Base-by-base conservation (phyloP, 1,140 invertebrate genomes). In the Drosophila dunni region DNA sequence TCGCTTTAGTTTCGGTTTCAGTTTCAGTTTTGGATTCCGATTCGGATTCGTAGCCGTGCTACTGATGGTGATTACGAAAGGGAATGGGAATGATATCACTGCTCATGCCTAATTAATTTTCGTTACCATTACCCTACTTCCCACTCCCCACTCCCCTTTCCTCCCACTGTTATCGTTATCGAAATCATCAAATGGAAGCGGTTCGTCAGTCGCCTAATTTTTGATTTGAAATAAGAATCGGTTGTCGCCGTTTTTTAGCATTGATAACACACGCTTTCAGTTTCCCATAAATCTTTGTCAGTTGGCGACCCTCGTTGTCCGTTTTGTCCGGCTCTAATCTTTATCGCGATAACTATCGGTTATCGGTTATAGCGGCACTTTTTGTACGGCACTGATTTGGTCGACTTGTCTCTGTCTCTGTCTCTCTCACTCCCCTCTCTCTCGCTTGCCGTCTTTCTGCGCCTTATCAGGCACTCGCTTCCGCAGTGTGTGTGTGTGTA, bases 221-320 rank as follows among this genome's bases (percentile, higher is more conserved):
- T 60, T 68, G 65, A 71, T 71, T 70, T 60, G 45, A 65, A 71
- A 75, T 75, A 71, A 71, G 73, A 75, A 75, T 75, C 73, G 64
- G 33, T 45, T 60, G 73, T 75, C 67, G 73, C 60, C 38, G 24
- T 29, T 29, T 45, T 38, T 56, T 24, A 20, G 38, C 51, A 71
- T 17, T 65, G 65, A 75, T 76, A 71, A 72, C 46, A 7, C 3
- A 5, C 24, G 24, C 24, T 29, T 29, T 8, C 62, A 58, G 38
- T 24, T 70, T 68, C 57, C 70, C 73, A 88, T 88, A 88, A 89
- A 88, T 86, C 83, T 86, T 81, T 86, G 83, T 86, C 84, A 71
- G 57, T 33, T 38, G 3, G 44, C 44, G 11, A n/a, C 33, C 50
- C 29, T 56, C 51, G 33, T 54, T n/a, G 15, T 46, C 40, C 34